phyloP scores from a whole-genome alignment of 2,113 vertebrate genomes.

The Crotalus viridis region DNA sequence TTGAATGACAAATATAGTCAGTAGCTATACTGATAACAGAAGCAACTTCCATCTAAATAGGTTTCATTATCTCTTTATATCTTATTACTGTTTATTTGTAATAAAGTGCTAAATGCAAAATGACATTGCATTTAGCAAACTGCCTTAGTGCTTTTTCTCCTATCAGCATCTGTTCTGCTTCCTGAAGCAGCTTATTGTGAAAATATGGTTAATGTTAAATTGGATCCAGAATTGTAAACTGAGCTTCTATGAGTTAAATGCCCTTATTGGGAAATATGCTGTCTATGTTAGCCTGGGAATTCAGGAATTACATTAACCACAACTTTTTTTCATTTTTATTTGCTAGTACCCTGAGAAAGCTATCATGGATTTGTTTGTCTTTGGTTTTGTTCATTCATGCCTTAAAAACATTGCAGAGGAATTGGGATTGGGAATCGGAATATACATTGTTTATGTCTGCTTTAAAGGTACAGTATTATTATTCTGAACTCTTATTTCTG shows the following conservation, averaged over 20 bases:
- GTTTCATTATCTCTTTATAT: not conserved
- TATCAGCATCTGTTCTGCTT: not conserved
- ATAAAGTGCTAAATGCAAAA: not conserved
- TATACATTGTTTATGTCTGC: conserved; percentile 97
- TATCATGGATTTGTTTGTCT: conserved; percentile 88
- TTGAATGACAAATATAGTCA: not conserved
- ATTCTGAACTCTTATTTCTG: conserved; percentile 30
- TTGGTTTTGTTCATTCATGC: conserved; percentile 85
- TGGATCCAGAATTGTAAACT: not conserved
- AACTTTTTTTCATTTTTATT: conserved; percentile 25
- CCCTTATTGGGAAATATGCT: not conserved
- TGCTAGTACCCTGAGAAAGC: conserved; percentile 81
- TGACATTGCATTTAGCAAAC: not conserved
- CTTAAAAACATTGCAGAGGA: conserved; percentile 93
- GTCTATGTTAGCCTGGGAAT: not conserved
- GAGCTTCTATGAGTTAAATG: not conserved
- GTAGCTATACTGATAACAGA: not conserved
- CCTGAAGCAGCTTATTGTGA: not conserved
- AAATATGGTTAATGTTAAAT: not conserved
- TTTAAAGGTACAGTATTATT: conserved; percentile 82
- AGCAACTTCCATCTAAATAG: not conserved
- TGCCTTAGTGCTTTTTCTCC: not conserved
- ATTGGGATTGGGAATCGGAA: conserved; percentile 98
- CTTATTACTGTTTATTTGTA: not conserved
- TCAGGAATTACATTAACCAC: not conserved